Evolutionary conservation across 92 coral and sea anemone genomes (phyloP).

Genomic region (Phenganax marumi): DNA sequence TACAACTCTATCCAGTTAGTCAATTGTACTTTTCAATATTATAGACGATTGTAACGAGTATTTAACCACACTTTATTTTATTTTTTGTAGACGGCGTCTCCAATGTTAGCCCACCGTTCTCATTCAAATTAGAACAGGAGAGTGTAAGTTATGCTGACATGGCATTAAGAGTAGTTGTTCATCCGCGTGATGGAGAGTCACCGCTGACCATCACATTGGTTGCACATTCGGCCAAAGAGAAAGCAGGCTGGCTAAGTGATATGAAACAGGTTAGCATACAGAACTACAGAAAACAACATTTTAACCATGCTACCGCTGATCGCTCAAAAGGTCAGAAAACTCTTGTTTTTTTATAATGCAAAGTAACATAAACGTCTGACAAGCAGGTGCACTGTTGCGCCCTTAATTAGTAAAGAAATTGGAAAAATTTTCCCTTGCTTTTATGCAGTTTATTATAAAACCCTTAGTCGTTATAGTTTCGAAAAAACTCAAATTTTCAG

Average conservation of each 20-base stretch:
- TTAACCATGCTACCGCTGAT: too few species aligned
- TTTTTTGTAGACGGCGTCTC: not conserved
- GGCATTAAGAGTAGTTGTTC: slow-evolving; percentile 79
- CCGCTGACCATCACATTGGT: slow-evolving; percentile 80
- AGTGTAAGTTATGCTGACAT: slow-evolving; percentile 70
- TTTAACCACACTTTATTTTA: not conserved
- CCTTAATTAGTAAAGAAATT: too few species aligned
- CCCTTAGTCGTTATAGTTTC: too few species aligned
- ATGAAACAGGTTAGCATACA: slow-evolving; percentile 74
- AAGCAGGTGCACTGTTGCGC: too few species aligned
- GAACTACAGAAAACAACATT: too few species aligned
- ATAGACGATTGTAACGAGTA: not conserved
- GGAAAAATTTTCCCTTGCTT: too few species aligned
- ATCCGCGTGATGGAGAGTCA: slow-evolving; percentile 69
- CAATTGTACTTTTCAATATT: not conserved
- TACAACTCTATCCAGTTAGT: too few species aligned
- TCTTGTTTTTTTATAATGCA: too few species aligned
- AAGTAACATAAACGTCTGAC: too few species aligned
- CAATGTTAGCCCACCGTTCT: slow-evolving; percentile 21
- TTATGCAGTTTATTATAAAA: too few species aligned
- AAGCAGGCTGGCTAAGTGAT: slow-evolving; percentile 96
- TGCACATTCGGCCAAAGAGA: slow-evolving; percentile 95
- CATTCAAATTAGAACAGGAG: slow-evolving; percentile 50
- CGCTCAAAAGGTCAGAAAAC: too few species aligned
- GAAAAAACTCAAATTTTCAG: too few species aligned